Evolutionary conservation across 1,140 invertebrate genomes (phyloP), one percentile per base, ranked within the genome.

Genomic region (Platorchestia sp.): DNA sequence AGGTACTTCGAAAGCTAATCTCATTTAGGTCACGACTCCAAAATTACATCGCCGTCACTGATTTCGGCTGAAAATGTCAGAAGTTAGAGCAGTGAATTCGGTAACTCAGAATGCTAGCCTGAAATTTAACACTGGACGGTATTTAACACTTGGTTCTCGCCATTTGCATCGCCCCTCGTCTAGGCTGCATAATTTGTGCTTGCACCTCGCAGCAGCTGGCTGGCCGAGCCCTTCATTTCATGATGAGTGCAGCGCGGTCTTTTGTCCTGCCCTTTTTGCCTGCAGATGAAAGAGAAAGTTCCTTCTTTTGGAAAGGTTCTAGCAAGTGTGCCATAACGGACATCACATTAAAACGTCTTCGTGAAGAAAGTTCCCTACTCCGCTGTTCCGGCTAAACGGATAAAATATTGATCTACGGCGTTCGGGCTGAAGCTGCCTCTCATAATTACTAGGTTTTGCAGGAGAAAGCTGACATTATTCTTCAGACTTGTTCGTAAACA

Each of bases 251-350:
- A 1, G 59, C 59, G 59, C 59, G 59, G 59, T 75, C 59, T 75
- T 10, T 75, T 75, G 27, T 75, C 59, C 59, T 75, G 59, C 27
- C 87, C 87, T 43, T 36, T 90, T 45, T 6, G 87, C 41, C 41
- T 41, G 41, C 40, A 44, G 91, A 93, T 93, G 91, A 93, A 93
- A 93, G 91, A 93, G 91, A 93, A 93, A 93, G 91, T 93, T 40
- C 43, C 44, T 45, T 44, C 40, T 45, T 93, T 93, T 47, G 91
- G 91, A 93, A 93, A 93, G 91, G 91, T 47, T 93, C 7, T 19
- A 44, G 41, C 87, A 19, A 42, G 87, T 44, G 7, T 89, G 87
- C 87, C 87, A 42, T 89, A 89, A 89, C 87, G 87, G 87, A 42
- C 43, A 89, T 89, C 87, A 27, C 87, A 89, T 89, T 89, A 89